phyloP scores from a whole-genome alignment of 2,797 vertebrate species.

The Hippopotamyrus pictus region DNA sequence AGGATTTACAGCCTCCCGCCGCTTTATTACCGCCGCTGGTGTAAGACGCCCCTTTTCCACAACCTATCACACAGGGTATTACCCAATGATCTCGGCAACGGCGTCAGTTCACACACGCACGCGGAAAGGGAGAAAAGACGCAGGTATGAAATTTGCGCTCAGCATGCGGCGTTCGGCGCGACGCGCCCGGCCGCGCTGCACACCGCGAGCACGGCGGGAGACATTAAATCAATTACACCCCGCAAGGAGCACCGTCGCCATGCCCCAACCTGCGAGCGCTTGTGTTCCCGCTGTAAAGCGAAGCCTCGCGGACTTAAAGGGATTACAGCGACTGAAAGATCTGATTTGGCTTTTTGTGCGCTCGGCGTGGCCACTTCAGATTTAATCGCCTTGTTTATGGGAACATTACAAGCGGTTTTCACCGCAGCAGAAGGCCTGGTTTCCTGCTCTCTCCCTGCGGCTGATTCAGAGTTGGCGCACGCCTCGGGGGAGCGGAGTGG shows the following conservation, averaged over 20 bases:
- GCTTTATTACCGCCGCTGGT: neutral
- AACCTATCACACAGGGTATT: neutral
- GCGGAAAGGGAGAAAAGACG: neutral
- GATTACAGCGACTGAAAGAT: neutral
- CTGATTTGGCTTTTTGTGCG: neutral
- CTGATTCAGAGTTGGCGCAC: neutral
- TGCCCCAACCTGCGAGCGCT: neutral
- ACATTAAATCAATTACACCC: neutral
- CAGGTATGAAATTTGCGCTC: neutral
- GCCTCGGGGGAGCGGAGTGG: neutral
- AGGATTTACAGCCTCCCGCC: neutral
- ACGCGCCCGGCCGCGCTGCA: neutral
- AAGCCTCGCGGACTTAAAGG: neutral
- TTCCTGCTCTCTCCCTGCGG: neutral
- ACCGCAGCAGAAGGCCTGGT: neutral
- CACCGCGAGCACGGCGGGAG: neutral
- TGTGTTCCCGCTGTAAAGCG: neutral
- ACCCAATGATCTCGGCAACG: neutral
- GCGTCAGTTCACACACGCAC: neutral
- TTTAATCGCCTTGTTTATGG: constrained; percentile 3
- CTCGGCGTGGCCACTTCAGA: neutral
- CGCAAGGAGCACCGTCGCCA: neutral
- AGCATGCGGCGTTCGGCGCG: neutral
- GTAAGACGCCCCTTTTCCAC: neutral
- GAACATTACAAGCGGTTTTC: neutral